Base-by-base conservation (phyloP, 2,797 vertebrate genomes). In the Cossypha caffra region DNA sequence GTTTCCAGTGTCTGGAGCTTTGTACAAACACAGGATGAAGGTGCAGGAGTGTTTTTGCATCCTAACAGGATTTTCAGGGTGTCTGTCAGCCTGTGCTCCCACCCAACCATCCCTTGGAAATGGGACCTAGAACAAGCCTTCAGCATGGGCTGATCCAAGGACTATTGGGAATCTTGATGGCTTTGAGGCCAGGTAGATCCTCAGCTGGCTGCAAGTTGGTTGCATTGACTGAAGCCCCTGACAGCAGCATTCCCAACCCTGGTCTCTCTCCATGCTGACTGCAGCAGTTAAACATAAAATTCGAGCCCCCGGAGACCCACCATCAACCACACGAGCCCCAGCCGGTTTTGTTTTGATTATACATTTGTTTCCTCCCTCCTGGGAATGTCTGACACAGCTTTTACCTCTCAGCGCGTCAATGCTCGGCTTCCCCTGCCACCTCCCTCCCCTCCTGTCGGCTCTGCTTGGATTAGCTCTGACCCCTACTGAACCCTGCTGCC, bases 391-490 rank as follows among this genome's bases (percentile, higher is more conserved):
- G 96, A 96, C 95, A 93, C 58, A 67, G 90, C 88, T 95, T 96
- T 96, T 97, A 94, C 95, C 95, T 96, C 96, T 96, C 90, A 57
- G 84, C 17, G 64, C 4, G 61, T 95, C 91, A 94, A 80, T 6
- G 33, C 88, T 75, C 11, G 12, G 64, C 86, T 82, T 76, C 58
- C 82, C 71, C 80, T 3, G 1, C 62, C 51, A 38, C 69, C 76
- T 75, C 90, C 92, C 83, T 86, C 78, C 62, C 50, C 80, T 86
- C 71, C 91, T 0, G 5, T 61, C 17, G 11, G 57, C 90, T 91
- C 69, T 89, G 91, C 93, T 96, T 95, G 90, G 84, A 79, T 96
- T 97, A 96, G 88, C 94, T 84, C 85, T 96, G 95, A 97, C 95
- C 96, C 74, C 73, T 86, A 57, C 76, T 92, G 96, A 96, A 91